Base-by-base conservation (phyloP, 2,888 invertebrate species). In the Erebia aethiops region DNA sequence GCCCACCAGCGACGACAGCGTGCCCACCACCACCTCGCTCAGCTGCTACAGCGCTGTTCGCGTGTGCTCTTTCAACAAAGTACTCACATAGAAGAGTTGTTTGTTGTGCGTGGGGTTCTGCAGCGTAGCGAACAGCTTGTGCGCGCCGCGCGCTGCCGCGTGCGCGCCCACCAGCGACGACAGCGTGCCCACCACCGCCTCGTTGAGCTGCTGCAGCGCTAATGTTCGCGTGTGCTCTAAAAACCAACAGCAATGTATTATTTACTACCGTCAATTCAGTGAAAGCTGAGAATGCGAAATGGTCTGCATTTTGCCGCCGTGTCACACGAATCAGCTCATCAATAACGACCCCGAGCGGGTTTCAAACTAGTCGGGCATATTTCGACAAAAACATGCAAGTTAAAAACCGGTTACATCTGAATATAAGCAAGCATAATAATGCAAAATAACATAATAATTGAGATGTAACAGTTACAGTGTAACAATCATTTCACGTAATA, bases 101-200 rank as follows among this genome's bases (percentile, higher is more conserved):
- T 98, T 98, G 88, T 98, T 98, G 83, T 98, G 96, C 81, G 95
- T 95, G 74, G 95, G 95, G 88, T 98, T 96, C 88, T 98, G 98
- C 76, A 98, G 90, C 65, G 97, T 96, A 84, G 97, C 96, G 88
- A 98, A 98, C 71, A 98, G 95, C 88, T 98, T 98, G 76, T 95
- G 95, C 0, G 97, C 96, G 61, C 98, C 98, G 77, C 96, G 95
- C 77, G 96, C 96, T 43, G 97, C 97, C 67, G 97, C 97, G 85
- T 96, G 97, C 70, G 97, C 96, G 26, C 98, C 98, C 68, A 98
- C 97, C 70, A 98, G 93, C 83, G 97, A 97, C 74, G 96, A 96
- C 76, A 98, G 91, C 77, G 97, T 95, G 84, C 97, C 97, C 81
- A 96, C 95, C 87, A 97, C 95, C 83, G 96, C 96, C 82, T 95